phyloP scores from a whole-genome alignment of 30 jellyfish, hydroid and myxozoan species.

The Chironex yamaguchii region DNA sequence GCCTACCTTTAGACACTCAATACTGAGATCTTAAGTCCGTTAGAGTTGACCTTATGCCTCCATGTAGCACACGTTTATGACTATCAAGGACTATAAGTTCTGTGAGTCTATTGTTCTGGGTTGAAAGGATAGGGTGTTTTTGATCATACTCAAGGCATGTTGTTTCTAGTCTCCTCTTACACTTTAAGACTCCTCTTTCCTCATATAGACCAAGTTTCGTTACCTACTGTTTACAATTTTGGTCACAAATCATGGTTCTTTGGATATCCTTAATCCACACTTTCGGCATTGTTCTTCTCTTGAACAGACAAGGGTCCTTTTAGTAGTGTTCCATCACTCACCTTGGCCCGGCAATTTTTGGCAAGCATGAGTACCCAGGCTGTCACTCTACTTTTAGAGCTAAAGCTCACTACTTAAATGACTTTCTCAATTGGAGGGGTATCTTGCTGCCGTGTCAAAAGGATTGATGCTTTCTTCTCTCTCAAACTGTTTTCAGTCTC shows the following conservation, averaged over 20 bases:
- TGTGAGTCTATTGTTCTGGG: background rate
- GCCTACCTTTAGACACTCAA: conserved; percentile 41
- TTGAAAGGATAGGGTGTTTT: background rate
- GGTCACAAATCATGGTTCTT: no score
- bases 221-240: no score
- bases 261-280: no score
- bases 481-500: background rate
- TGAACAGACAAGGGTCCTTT: no score
- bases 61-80: conserved; percentile 8
- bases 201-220: background rate
- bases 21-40: background rate
- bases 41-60: conserved; percentile 1
- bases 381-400: no score
- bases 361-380: no score
- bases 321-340: no score
- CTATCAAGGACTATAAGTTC: conserved; percentile 1
- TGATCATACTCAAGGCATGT: background rate
- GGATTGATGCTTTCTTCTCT: no score
- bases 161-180: background rate
- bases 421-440: no score
- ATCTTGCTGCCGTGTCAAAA: no score
- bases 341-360: no score
- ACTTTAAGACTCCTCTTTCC: background rate
- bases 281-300: background rate
- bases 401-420: no score